Base-by-base conservation (phyloP, 2,113 vertebrate genomes). In the Narcine bancroftii region DNA sequence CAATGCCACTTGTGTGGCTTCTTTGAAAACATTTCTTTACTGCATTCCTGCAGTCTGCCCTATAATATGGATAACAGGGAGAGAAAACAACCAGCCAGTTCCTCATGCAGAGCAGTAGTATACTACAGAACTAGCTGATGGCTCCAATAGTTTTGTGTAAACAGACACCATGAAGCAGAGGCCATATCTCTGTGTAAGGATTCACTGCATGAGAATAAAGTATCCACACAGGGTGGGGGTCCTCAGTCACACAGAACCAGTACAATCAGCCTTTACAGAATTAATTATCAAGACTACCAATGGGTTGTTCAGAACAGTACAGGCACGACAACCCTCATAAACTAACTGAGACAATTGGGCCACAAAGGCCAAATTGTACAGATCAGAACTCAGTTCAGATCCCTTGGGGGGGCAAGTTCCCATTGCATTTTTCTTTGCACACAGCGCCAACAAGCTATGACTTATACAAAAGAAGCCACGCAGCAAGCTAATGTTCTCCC, bases 401-500 rank as follows among this genome's bases (percentile, higher is more conserved):
- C 81, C 81, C 81, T 50, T 21, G 53, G 81, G n/a, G 53, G 81
- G 53, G 53, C 53, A 87, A 6, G 53, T 60, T 87, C 53, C 81
- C 81, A 87, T 17, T 87, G 53, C 5, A 45, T 45, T 50, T 87
- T 87, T 24, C 11, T 39, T 13, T 17, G 6, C 81, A 33, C 53
- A 36, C 33, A 87, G 33, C n/a, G 17, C 33, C 81, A 85, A 60
- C 50, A 83, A 33, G 11, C 81, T 33, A 50, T 85, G 81, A 85
- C 50, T 85, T 60, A 63, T 60, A 87, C 81, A 60, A 87, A 87
- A 87, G 50, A 39, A 36, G 53, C 81, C 81, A 87, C 81, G 33
- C 81, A 87, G 29, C 17, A 60, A 63, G 81, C 5, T 50, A 53
- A 29, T 83, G 79, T 3, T 56, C 11, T 83, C 50, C 33, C 81